phyloP scores from a whole-genome alignment of 1,140 invertebrate genomes.

The Pogonomyrmex barbatus region DNA sequence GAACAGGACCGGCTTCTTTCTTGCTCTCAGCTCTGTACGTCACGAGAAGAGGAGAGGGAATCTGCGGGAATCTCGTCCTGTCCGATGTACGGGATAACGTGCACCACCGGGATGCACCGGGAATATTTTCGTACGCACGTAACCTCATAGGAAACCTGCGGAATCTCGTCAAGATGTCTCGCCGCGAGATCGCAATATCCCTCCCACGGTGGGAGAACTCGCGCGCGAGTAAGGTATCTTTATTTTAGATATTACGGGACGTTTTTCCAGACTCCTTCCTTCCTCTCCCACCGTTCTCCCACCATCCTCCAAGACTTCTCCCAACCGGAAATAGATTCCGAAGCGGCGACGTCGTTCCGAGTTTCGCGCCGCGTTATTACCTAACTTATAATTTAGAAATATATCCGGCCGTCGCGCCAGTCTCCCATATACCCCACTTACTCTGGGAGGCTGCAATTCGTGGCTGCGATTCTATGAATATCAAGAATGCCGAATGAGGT shows the following conservation, averaged over 20 bases:
- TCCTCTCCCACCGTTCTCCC: no score
- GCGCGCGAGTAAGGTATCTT: not conserved
- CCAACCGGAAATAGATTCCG: no score
- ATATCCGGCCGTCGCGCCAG: constrained; percentile 18
- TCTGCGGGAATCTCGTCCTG: not conserved
- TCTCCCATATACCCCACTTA: not conserved
- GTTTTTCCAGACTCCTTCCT: not conserved
- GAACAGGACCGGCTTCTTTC: not conserved
- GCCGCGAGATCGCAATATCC: constrained; percentile 6
- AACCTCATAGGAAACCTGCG: constrained; percentile 12
- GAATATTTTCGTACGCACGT: not conserved
- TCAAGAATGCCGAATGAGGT: not conserved
- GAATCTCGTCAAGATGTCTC: constrained; percentile 35
- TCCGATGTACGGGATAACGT: not conserved
- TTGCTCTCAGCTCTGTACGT: no score
- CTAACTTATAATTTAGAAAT: constrained; percentile 23
- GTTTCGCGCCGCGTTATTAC: not conserved
- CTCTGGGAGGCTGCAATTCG: not conserved
- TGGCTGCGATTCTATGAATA: constrained; percentile 37
- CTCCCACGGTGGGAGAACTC: not conserved
- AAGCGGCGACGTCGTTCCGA: not conserved
- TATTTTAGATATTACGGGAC: not conserved
- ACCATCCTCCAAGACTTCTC: no score
- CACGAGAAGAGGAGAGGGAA: not conserved
- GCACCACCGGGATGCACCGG: no score